Conservation (phyloP, 2,888 invertebrate species). For the Dioctria rufipes region DNA sequence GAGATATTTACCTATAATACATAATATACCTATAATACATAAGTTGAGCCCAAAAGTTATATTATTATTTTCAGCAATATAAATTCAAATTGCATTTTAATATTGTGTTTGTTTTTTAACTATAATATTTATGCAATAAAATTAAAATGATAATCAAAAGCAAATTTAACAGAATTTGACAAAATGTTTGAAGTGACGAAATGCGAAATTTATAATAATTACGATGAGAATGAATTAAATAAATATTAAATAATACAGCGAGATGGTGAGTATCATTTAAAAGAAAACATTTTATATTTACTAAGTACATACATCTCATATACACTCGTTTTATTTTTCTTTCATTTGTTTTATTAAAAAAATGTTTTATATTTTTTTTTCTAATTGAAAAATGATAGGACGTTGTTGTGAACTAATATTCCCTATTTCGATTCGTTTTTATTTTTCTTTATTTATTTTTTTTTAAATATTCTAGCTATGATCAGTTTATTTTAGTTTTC, state of each 20-base stretch:
- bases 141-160: too few relatives aligned
- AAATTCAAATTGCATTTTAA: too few relatives aligned
- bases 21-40: too few relatives aligned
- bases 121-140: too few relatives aligned
- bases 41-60: too few relatives aligned
- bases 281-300: slow-evolving; percentile 1
- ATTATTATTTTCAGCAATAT: too few relatives aligned
- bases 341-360: slow-evolving; percentile 20
- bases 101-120: too few relatives aligned
- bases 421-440: slow-evolving; percentile 32
- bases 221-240: too few relatives aligned
- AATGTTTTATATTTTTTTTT: slow-evolving; percentile 8
- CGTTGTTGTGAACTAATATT: slow-evolving; percentile 21
- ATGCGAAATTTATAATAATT: too few relatives aligned
- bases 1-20: too few relatives aligned
- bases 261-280: slow-evolving; percentile 39
- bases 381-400: slow-evolving; percentile 19
- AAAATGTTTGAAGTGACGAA: too few relatives aligned
- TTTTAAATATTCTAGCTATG: slow-evolving; percentile 48
- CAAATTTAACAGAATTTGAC: too few relatives aligned
- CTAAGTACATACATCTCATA: background rate
- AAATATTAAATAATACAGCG: background rate
- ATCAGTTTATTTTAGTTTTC: slow-evolving; percentile 45
- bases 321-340: slow-evolving; percentile 3
- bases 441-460: background rate